Conservation (phyloP, 2,113 vertebrate genomes). For the Lynx canadensis region DNA sequence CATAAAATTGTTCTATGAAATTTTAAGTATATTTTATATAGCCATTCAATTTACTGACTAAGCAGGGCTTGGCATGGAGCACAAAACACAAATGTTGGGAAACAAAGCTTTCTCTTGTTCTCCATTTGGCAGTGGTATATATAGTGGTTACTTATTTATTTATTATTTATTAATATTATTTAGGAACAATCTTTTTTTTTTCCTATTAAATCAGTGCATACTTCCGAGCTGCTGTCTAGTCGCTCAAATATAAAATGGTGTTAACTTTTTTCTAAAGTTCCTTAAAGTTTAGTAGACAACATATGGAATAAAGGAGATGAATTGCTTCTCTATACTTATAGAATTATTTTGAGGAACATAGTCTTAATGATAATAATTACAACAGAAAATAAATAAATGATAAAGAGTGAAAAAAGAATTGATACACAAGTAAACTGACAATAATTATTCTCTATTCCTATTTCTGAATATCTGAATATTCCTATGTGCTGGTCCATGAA, state of each 20-base stretch:
- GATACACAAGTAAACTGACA: neutral
- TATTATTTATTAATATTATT: neutral
- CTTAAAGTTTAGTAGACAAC: neutral
- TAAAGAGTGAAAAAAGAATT: neutral
- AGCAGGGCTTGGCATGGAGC: neutral
- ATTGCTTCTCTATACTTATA: neutral
- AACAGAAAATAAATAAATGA: neutral
- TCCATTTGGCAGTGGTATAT: neutral
- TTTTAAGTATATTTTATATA: neutral
- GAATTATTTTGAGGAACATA: neutral
- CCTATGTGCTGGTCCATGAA: neutral
- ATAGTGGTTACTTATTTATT: neutral
- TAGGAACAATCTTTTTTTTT: neutral
- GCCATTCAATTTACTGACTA: neutral
- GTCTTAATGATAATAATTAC: neutral
- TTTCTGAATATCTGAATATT: conserved; percentile 5
- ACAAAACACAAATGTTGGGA: neutral
- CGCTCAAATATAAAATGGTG: neutral
- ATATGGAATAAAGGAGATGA: neutral
- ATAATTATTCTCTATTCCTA: neutral
- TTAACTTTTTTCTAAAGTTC: neutral
- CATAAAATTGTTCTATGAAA: neutral
- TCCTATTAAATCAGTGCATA: neutral
- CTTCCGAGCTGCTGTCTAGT: neutral
- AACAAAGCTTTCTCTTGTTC: neutral